A percentile compares a stretch with the other conserved stretches of the same genome.
These are phyloP conservation scores for Chouioia cunea DNA, from an alignment of 2,888 invertebrate genomes.

Conservation along the genomic window DNA sequence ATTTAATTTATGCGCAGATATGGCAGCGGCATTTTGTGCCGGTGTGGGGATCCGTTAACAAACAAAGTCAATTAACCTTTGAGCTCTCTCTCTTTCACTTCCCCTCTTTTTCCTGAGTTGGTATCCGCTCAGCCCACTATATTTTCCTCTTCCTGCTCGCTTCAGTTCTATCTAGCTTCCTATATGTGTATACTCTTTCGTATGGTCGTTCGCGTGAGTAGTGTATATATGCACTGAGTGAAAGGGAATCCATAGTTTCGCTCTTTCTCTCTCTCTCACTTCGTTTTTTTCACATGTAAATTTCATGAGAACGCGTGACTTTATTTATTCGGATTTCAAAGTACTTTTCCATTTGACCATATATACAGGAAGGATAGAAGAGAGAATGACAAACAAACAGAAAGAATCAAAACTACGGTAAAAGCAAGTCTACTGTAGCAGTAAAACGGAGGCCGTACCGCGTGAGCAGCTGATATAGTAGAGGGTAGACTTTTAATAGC, in stretches of 20 bases:
- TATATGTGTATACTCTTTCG: not conserved
- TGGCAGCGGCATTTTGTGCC: slow-evolving; percentile 21
- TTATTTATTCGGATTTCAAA: too few species aligned
- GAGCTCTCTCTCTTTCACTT: not conserved
- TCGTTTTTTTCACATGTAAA: not conserved
- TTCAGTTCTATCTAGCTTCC: slow-evolving; percentile 29
- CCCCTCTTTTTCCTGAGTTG: not conserved
- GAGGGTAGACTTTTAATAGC: slow-evolving; percentile 27
- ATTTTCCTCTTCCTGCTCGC: slow-evolving; percentile 38
- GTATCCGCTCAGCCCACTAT: slow-evolving; percentile 20
- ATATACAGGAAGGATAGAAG: too few species aligned
- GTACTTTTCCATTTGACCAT: too few species aligned
- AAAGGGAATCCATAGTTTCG: not conserved
- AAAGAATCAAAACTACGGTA: too few species aligned
- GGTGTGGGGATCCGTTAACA: slow-evolving; percentile 12
- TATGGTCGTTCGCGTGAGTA: not conserved
- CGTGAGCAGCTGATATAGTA: slow-evolving; percentile 21
- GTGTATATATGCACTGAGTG: not conserved
- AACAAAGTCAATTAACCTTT: slow-evolving; percentile 36
- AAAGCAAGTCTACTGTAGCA: too few species aligned
- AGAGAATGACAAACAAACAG: too few species aligned
- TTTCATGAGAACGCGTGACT: too few species aligned
- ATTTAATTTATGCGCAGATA: slow-evolving; percentile 32
- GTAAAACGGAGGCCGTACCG: not conserved
- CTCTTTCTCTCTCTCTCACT: slow-evolving; percentile 1